Conservation (phyloP, 2,797 vertebrate genomes). For the Gallirallus australis region DNA sequence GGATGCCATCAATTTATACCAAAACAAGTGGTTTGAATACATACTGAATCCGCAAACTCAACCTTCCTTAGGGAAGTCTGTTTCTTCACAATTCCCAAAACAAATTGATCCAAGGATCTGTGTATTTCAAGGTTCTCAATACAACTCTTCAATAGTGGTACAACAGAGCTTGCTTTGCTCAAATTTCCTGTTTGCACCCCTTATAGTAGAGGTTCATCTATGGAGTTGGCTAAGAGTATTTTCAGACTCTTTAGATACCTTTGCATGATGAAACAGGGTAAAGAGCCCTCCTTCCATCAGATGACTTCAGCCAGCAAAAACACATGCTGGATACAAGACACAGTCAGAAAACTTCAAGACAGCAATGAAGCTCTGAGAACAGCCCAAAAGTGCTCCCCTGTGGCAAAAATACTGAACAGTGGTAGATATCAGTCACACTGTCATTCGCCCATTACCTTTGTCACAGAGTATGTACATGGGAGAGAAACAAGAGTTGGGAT, state of each 20-base stretch:
- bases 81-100: background rate
- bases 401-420: background rate
- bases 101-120: background rate
- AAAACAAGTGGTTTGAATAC: background rate
- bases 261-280: background rate
- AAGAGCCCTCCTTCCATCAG: background rate
- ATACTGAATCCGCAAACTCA: background rate
- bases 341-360: background rate
- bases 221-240: background rate
- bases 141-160: background rate
- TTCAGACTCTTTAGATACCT: background rate
- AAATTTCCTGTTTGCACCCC: background rate
- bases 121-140: background rate
- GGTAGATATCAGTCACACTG: background rate
- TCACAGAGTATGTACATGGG: background rate
- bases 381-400: background rate
- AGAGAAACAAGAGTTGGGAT: background rate
- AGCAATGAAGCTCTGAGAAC: background rate
- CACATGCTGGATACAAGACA: background rate
- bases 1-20: background rate
- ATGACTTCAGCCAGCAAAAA: background rate
- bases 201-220: background rate
- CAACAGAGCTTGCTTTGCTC: background rate
- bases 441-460: background rate
- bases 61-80: background rate